A percentile compares a stretch with the other conserved stretches of the same genome.
Conservation (phyloP, 1,140 invertebrate genomes). For the Magallana gigas region DNA sequence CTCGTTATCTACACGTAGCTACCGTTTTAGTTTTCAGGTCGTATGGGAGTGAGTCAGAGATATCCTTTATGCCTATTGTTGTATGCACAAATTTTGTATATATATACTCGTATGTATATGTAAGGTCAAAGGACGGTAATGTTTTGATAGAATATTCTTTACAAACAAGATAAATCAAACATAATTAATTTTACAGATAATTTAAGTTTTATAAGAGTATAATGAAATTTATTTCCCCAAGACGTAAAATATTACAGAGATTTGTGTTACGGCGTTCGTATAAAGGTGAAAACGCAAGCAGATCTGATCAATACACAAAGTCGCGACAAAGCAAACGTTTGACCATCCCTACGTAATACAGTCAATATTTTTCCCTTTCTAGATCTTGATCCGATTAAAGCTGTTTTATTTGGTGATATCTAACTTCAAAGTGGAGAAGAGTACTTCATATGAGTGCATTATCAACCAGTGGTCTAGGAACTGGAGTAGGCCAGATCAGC, state of each 20-base stretch:
- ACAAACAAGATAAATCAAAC: too few species aligned
- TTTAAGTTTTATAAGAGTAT: too few species aligned
- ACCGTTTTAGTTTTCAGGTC: constrained; percentile 29
- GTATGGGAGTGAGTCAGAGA: not conserved
- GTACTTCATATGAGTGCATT: constrained; percentile 16
- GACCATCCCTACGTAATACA: constrained; percentile 21
- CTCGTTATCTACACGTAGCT: constrained; percentile 24
- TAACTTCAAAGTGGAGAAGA: constrained; percentile 6
- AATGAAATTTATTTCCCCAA: too few species aligned
- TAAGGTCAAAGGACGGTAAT: too few species aligned
- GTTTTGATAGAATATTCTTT: too few species aligned
- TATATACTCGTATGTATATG: not conserved
- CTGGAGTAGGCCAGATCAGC: constrained; percentile 24
- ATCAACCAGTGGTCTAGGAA: constrained; percentile 6
- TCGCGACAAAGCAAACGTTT: constrained; percentile 21
- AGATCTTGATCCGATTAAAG: constrained; percentile 10
- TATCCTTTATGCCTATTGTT: not conserved
- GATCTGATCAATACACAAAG: not conserved
- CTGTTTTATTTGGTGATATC: constrained; percentile 34
- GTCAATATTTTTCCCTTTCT: constrained; percentile 2
- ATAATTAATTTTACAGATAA: too few species aligned
- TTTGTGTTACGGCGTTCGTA: not conserved
- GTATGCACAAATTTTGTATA: not conserved
- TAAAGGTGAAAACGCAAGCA: not conserved
- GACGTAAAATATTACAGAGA: too few species aligned